Evolutionary conservation across 1,140 invertebrate genomes (phyloP), one percentile per base, ranked within the genome.

Genomic region (Zophobas atratus): DNA sequence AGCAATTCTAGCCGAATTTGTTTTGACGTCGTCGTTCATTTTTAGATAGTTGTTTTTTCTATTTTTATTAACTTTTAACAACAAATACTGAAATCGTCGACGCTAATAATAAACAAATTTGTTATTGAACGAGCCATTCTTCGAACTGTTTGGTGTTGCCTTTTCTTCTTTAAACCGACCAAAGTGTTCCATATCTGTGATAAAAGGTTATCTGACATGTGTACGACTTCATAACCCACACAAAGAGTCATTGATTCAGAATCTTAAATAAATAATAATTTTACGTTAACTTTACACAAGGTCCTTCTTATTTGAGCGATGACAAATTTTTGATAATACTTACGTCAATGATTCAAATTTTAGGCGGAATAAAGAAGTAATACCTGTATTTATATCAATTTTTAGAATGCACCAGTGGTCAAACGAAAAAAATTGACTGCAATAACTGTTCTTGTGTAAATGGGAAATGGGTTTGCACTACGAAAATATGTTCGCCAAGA

Each of bases 191-290:
- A 67, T 39, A 67, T 67, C 39, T 39, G n/a, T 67, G 60, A 67
- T 67, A 67, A 67, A 67, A 67, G 60, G 60, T 67, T 67, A 67
- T 67, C 60, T 41, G 38, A 60, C 43, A 46, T 46, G 43, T 46
- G 3, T 46, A 8, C 6, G 4, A 51, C 60, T 67, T 67, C 43
- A 20, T 67, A 67, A 67, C 60, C 60, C 60, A 43, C 60, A 67
- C 60, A 67, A 67, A 41, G 39, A 67, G 60, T 67, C 60, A 67
- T 43, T 67, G 60, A 67, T 67, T 67, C n/a, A 67, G 43, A 67
- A 67, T 67, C 38, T 67, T 32, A n/a, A 67, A 33, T 67, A 67
- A 60, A 60, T 20, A 36, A 8, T 67, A 4, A 2, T n/a, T 51
- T 51, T 51, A 51, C 3, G 49, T 2, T 51, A n/a, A n/a, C n/a